Conservation (phyloP, 2,113 vertebrate species). For the Hippocampus comes region DNA sequence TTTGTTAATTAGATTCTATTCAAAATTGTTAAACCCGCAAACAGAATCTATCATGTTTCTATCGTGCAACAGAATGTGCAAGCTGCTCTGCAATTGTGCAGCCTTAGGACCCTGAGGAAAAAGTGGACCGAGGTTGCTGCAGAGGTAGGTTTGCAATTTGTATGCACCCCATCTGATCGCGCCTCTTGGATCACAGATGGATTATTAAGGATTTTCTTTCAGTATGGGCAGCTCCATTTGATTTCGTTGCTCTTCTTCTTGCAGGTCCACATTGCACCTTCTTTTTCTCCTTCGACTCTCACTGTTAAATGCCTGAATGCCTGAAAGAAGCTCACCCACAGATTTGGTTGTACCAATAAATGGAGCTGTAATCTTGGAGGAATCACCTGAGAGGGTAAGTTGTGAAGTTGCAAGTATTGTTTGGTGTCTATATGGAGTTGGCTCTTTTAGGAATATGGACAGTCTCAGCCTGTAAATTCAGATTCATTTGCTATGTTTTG, state of each 20-base stretch:
- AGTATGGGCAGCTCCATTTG: conserved; percentile 48
- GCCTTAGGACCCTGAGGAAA: conserved; percentile 75
- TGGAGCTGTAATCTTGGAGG: conserved; percentile 39
- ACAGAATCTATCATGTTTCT: neutral
- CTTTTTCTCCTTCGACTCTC: conserved; percentile 23
- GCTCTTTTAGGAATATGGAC: neutral
- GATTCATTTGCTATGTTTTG: conserved; percentile 17
- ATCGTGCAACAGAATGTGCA: neutral
- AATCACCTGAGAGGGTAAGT: conserved; percentile 59
- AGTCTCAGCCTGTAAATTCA: conserved; percentile 23
- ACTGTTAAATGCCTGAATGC: conserved; percentile 39
- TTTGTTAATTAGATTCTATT: neutral
- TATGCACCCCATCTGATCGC: conserved; percentile 68
- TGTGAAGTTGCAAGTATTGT: conserved; percentile 44
- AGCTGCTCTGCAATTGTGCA: conserved; percentile 9
- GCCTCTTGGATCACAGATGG: conserved; percentile 67
- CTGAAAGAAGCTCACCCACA: conserved; percentile 22
- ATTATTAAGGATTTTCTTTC: conserved; percentile 67
- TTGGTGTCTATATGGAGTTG: neutral
- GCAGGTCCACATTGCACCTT: conserved; percentile 27
- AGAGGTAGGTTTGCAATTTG: conserved; percentile 72
- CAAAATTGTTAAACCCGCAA: neutral
- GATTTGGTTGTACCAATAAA: conserved; percentile 35
- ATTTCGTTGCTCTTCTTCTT: conserved; percentile 28
- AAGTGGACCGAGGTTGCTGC: conserved; percentile 66